phyloP scores from a whole-genome alignment of 2,797 vertebrate genomes.

The Pelochelys cantorii region DNA sequence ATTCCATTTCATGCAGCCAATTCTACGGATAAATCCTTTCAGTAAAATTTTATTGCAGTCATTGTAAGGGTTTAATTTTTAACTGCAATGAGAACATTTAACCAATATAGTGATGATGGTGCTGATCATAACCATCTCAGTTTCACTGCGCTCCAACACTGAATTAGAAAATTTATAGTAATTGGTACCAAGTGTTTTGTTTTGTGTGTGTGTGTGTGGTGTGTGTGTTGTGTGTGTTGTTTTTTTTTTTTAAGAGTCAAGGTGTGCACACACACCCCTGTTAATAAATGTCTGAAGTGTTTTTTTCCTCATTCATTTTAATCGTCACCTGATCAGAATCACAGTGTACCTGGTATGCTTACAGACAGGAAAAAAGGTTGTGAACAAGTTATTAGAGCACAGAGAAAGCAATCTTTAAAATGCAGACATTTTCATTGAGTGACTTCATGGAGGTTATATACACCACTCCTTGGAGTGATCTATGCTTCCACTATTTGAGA shows the following conservation, averaged over 20 bases:
- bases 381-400: accelerated
- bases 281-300: neutral
- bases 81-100: neutral
- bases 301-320: neutral
- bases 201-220: too few species aligned
- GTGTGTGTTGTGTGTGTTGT: too few species aligned
- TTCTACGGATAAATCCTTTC: neutral
- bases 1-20: neutral
- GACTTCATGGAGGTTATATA: neutral
- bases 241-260: too few species aligned
- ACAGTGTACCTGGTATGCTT: neutral
- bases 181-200: neutral
- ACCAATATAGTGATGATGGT: neutral
- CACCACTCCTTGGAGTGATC: neutral
- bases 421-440: neutral
- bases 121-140: neutral
- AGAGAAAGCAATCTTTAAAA: neutral
- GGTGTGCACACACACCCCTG: neutral
- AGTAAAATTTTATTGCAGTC: neutral
- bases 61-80: neutral
- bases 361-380: neutral
- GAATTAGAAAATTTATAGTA: neutral
- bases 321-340: neutral
- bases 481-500: neutral
- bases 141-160: neutral